These are phyloP conservation scores for Microplitis mediator DNA, from an alignment of 1,140 invertebrate genomes.

Conservation along the genomic window DNA sequence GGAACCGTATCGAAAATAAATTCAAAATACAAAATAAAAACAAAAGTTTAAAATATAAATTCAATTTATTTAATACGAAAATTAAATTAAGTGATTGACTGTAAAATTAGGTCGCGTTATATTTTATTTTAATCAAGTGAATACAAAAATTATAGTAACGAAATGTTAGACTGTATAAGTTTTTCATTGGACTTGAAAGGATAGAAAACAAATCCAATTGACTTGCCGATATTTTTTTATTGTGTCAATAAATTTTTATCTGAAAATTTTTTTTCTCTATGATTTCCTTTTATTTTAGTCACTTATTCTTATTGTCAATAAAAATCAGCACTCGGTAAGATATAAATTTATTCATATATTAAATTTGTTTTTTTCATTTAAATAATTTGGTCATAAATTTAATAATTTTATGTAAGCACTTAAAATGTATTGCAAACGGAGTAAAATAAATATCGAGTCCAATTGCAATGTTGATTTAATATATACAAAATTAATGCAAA, in stretches of 20 bases:
- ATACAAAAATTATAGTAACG: neutral
- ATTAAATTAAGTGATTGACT: neutral
- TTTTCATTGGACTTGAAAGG: neutral
- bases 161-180: neutral
- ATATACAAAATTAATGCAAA: too few relatives aligned
- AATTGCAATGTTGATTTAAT: too few relatives aligned
- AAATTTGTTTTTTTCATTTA: too few relatives aligned
- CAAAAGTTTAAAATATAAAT: neutral
- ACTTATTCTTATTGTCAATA: too few relatives aligned
- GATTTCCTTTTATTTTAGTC: too few relatives aligned
- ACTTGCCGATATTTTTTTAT: neutral
- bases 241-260: neutral
- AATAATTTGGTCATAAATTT: neutral
- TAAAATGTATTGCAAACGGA: too few relatives aligned
- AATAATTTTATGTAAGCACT: neutral
- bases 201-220: neutral
- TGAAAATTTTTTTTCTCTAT: neutral
- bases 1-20: constrained; percentile 32
- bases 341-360: too few relatives aligned
- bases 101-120: neutral
- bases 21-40: neutral
- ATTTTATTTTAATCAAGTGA: neutral
- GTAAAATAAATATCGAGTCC: too few relatives aligned
- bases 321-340: neutral
- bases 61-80: neutral